Evolutionary conservation across 2,113 vertebrate species (phyloP).

Genomic region (Probosciger aterrimus): DNA sequence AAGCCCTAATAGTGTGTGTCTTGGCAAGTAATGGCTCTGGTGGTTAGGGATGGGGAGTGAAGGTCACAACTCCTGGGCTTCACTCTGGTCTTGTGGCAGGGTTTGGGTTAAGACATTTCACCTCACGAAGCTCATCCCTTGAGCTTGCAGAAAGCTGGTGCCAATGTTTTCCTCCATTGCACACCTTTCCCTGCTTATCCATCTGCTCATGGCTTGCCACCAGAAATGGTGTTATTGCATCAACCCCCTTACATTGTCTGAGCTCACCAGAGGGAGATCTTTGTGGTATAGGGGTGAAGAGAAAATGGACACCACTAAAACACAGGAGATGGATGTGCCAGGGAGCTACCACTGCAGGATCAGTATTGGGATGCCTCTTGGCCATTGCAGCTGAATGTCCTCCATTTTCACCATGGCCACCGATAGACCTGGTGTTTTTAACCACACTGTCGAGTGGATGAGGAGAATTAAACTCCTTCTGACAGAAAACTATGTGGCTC

Average conservation of each 20-base stretch:
- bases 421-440: rapidly evolving
- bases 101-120: background rate
- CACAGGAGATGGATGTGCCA: background rate
- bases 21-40: background rate
- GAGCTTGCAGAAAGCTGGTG: background rate
- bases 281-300: background rate
- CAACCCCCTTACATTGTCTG: rapidly evolving
- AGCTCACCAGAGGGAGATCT: background rate
- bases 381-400: rapidly evolving
- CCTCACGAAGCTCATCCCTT: rapidly evolving
- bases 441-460: rapidly evolving
- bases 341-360: rapidly evolving
- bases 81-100: background rate
- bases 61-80: background rate
- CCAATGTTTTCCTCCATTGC: background rate
- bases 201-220: rapidly evolving
- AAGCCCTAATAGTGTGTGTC: background rate
- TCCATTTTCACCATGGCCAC: too few species aligned
- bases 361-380: rapidly evolving
- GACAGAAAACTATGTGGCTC: background rate
- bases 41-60: background rate
- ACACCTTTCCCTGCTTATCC: background rate
- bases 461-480: background rate
- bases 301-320: rapidly evolving
- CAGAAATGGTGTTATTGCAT: background rate